Conservation (phyloP, 2,113 vertebrate species). For the Rhinichthys klamathensis region DNA sequence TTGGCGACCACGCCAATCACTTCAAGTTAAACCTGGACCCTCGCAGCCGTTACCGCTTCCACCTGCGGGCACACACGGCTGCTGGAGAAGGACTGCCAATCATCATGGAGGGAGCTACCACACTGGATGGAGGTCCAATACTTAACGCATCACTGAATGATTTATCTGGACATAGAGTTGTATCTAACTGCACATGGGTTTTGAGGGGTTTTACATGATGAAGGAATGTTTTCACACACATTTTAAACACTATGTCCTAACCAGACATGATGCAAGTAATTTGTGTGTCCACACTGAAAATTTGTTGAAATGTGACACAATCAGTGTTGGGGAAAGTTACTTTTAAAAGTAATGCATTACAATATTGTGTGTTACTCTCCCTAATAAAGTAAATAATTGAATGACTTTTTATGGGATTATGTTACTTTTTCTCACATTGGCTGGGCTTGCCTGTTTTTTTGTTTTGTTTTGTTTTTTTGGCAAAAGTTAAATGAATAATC, state of each 20-base stretch:
- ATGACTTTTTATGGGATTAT: too few relatives aligned
- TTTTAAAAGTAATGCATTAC: too few relatives aligned
- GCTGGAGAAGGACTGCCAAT: slow-evolving; percentile 77
- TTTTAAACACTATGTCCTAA: neutral
- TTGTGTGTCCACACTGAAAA: neutral
- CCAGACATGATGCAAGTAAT: neutral
- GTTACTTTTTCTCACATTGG: too few relatives aligned
- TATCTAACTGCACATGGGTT: neutral
- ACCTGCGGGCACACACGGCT: slow-evolving; percentile 78
- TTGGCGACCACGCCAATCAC: slow-evolving; percentile 69
- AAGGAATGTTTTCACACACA: neutral
- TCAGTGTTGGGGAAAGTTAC: too few relatives aligned
- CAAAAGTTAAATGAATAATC: too few relatives aligned
- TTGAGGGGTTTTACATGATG: neutral
- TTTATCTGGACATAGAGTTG: neutral
- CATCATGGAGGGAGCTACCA: slow-evolving; percentile 79
- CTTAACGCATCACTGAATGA: neutral
- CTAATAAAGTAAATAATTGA: too few relatives aligned
- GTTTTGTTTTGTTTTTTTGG: too few relatives aligned
- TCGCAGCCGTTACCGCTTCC: slow-evolving; percentile 81
- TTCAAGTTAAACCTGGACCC: slow-evolving; percentile 77
- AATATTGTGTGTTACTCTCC: too few relatives aligned
- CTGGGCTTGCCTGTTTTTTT: too few relatives aligned
- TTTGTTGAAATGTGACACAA: too few relatives aligned
- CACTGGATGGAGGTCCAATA: slow-evolving; percentile 75